Evolutionary conservation across 64 coral and sea anemone genomes (phyloP).

Genomic region (Stichodactyla helianthus): DNA sequence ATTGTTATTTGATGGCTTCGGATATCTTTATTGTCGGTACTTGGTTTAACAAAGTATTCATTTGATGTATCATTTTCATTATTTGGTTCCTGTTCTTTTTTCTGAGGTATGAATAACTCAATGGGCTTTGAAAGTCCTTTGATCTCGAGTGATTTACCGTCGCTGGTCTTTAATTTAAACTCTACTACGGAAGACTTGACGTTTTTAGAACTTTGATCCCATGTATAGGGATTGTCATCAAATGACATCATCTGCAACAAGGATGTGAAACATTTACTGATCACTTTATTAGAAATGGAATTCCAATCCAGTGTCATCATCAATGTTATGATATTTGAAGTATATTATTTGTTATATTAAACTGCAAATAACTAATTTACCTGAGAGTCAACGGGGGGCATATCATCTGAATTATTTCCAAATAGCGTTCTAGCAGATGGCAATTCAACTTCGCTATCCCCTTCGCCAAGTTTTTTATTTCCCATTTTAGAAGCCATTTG

Average conservation of each 20-base stretch:
- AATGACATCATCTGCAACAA: constrained; percentile 67
- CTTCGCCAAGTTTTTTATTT: constrained; percentile 53
- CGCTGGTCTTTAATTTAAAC: constrained; percentile 63
- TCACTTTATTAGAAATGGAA: neutral
- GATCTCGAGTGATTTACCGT: constrained; percentile 59
- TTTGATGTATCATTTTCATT: constrained; percentile 39
- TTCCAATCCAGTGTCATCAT: too few relatives aligned
- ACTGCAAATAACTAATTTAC: constrained; percentile 17
- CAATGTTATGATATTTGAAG: too few relatives aligned
- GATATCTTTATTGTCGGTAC: constrained; percentile 54
- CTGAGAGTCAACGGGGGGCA: constrained; percentile 78
- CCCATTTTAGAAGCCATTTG: constrained; percentile 82
- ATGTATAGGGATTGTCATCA: constrained; percentile 72
- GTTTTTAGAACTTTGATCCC: constrained; percentile 68
- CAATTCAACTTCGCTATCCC: constrained; percentile 43
- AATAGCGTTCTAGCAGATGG: constrained; percentile 72
- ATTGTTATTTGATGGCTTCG: constrained; percentile 65
- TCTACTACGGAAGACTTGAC: constrained; percentile 76
- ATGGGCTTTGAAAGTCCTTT: constrained; percentile 57
- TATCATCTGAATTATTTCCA: constrained; percentile 16
- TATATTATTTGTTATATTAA: neutral
- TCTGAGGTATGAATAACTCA: constrained; percentile 66
- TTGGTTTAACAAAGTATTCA: constrained; percentile 67
- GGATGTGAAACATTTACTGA: neutral
- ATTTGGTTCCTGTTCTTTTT: constrained; percentile 20